phyloP scores from a whole-genome alignment of 2,888 invertebrate genomes.

The Eilema griseolum region DNA sequence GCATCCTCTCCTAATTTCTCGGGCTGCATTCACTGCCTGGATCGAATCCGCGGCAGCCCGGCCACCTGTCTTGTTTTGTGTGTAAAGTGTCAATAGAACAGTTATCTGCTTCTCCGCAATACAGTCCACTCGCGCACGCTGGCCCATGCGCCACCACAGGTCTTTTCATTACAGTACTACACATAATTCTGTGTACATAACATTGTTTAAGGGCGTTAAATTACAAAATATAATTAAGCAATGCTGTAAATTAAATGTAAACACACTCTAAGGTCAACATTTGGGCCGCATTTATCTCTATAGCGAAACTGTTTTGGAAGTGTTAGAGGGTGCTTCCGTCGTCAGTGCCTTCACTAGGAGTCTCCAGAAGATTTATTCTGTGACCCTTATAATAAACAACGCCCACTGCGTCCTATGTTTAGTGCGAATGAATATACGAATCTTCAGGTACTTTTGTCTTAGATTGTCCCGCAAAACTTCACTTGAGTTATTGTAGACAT shows the following conservation, averaged over 20 bases:
- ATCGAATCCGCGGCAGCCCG: too few species aligned
- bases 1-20: too few species aligned
- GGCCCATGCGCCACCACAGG: too few species aligned
- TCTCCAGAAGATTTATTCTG: conserved; percentile 72
- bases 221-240: conserved; percentile 46
- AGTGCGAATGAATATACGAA: conserved; percentile 39
- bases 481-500: conserved; percentile 44
- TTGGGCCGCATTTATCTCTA: conserved; percentile 65
- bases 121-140: too few species aligned
- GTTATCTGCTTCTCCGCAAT: too few species aligned
- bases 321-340: conserved; percentile 66
- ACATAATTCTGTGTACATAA: conserved; percentile 18
- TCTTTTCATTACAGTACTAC: conserved; percentile 17
- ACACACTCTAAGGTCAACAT: conserved; percentile 53
- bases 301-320: conserved; percentile 67
- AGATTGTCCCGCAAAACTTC: conserved; percentile 40
- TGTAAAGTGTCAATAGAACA: too few species aligned
- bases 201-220: conserved; percentile 19
- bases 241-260: conserved; percentile 52
- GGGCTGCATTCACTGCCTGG: too few species aligned
- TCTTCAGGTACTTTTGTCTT: conserved; percentile 48
- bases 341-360: conserved; percentile 63
- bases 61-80: too few species aligned
- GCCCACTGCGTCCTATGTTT: conserved; percentile 60
- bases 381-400: conserved; percentile 76